These are phyloP conservation scores for Mythimna vitellina DNA, from an alignment of 2,888 invertebrate species.

Conservation along the genomic window DNA sequence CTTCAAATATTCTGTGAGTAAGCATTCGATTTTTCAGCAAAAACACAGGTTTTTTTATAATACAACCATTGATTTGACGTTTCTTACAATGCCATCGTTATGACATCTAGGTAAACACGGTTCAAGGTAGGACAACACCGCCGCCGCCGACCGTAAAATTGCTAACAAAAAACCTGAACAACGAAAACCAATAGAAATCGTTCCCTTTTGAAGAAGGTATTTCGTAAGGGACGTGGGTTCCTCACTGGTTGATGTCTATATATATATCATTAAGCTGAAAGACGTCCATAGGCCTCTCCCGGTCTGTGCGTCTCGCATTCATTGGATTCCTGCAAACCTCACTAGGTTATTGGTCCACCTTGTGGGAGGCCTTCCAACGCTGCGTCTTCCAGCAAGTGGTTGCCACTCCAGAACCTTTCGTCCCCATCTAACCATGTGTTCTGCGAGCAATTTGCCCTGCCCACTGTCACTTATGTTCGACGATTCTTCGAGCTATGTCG, in stretches of 20 bases:
- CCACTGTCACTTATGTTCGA: too few relatives aligned
- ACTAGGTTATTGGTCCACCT: too few relatives aligned
- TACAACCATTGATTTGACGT: background rate
- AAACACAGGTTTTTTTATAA: background rate
- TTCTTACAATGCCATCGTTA: slow-evolving; percentile 24
- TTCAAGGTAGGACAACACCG: slow-evolving; percentile 52
- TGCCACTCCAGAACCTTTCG: too few relatives aligned
- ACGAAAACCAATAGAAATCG: slow-evolving; percentile 27
- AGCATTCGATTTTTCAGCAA: background rate
- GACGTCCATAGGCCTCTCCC: too few relatives aligned
- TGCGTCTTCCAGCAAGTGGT: too few relatives aligned
- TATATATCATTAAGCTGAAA: too few relatives aligned
- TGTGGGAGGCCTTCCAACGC: too few relatives aligned
- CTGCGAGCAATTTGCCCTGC: too few relatives aligned
- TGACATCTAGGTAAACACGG: slow-evolving; percentile 17
- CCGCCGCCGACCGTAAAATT: slow-evolving; percentile 48
- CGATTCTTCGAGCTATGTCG: too few relatives aligned
- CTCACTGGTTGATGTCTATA: background rate
- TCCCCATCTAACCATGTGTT: too few relatives aligned
- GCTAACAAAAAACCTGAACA: slow-evolving; percentile 27
- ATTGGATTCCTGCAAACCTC: too few relatives aligned
- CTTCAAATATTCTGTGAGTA: background rate
- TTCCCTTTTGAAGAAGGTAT: slow-evolving; percentile 8
- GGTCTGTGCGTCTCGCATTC: too few relatives aligned
- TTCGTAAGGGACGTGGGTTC: background rate